Base-by-base conservation (phyloP, 2,888 invertebrate genomes). In the Andrena fulva region DNA sequence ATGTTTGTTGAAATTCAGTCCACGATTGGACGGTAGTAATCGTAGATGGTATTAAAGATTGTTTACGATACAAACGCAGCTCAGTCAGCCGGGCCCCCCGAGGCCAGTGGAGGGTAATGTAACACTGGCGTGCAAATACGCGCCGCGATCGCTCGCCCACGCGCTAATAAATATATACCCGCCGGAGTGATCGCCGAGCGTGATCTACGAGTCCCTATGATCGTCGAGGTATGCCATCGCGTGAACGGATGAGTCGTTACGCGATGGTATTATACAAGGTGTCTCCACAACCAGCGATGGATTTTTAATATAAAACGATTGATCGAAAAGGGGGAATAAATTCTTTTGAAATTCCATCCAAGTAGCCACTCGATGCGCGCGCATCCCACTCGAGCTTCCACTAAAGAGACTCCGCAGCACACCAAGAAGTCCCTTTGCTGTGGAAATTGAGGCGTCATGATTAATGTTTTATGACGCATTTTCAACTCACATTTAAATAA, bases 81-180 rank as follows among this genome's bases (percentile, higher is more conserved):
- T 64, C 69, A 50, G 50, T 60, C 42, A 29, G 80, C 1, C 42
- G 31, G 27, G 80, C 71, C 42, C 42, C 20, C 64, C 24, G 50
- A 63, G 63, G 16, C 20, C 52, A 86, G 82, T 86, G 77, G 83
- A 66, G 48, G 42, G 33, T 59, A 83, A 82, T 70, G 75, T 69
- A 67, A 56, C 54, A 60, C 74, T 80, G 76, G 85, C 85, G 86
- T 85, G 83, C 78, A 85, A 71, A 67, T 73, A 84, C 63, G 62
- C 62, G 63, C 56, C 59, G 64, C 59, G 54, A 78, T 66, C 60
- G 67, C 12, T 68, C 78, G 75, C 85, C 87, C 77, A 87, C 86
- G 67, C 78, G 63, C n/a, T 68, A 62, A 77, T 64, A 81, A 80
- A 73, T 74, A 42, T 24, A 52, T 63, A 50, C 59, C 67, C 62